These are phyloP conservation scores for Argynnis bischoffii DNA, from an alignment of 2,888 invertebrate species.

Conservation along the genomic window DNA sequence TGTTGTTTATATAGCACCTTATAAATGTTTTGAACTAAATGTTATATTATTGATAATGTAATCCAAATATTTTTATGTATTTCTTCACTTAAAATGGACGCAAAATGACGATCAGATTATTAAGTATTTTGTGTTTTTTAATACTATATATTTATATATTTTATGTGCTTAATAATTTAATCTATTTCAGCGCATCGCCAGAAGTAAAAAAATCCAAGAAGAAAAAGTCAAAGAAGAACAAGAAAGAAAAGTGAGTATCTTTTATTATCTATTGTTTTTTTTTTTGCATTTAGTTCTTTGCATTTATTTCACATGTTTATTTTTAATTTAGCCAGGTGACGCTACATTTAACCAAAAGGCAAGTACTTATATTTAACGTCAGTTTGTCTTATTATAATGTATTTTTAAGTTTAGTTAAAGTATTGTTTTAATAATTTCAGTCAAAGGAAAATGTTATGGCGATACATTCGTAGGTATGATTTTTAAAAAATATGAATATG, in stretches of 20 bases:
- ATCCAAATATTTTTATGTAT: too few species aligned
- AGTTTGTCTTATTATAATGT: neutral
- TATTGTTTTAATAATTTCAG: slow-evolving; percentile 62
- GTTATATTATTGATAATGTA: too few species aligned
- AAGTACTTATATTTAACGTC: slow-evolving; percentile 56
- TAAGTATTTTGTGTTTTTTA: neutral
- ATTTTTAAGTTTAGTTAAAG: slow-evolving; percentile 13
- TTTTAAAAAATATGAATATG: slow-evolving; percentile 27
- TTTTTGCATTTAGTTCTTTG: slow-evolving; percentile 41
- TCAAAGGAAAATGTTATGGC: slow-evolving; percentile 74
- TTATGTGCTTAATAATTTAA: neutral
- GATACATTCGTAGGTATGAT: slow-evolving; percentile 72
- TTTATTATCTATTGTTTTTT: slow-evolving; percentile 31
- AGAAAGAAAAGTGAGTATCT: slow-evolving; percentile 86
- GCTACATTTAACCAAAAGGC: slow-evolving; percentile 71
- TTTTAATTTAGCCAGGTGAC: slow-evolving; percentile 74
- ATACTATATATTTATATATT: neutral
- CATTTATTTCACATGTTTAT: slow-evolving; percentile 45
- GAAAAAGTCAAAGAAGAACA: slow-evolving; percentile 90
- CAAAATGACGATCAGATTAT: neutral
- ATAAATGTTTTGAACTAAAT: too few species aligned
- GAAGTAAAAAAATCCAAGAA: slow-evolving; percentile 89
- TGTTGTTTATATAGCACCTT: neutral
- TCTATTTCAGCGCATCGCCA: slow-evolving; percentile 84
- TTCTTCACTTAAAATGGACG: too few species aligned